A percentile compares a stretch with the other conserved stretches of the same genome.
Conservation (phyloP, 2,888 invertebrate species). For the Drosophila barbarae region DNA sequence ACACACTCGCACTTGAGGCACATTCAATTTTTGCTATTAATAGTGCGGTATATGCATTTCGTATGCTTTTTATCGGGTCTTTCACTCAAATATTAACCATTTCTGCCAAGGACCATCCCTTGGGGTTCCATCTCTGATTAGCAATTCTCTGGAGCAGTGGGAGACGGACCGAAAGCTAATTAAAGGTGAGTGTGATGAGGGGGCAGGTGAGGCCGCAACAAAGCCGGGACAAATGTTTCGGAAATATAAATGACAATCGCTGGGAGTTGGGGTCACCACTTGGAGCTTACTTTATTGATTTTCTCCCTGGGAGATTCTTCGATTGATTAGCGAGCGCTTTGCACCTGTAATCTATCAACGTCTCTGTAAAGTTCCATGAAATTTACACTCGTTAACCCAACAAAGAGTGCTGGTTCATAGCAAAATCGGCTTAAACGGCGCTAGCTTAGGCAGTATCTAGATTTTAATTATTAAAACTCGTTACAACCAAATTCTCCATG, state of each 20-base stretch:
- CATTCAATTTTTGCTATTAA: slow-evolving; percentile 70
- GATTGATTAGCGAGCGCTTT: slow-evolving; percentile 4
- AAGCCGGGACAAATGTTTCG: slow-evolving; percentile 44
- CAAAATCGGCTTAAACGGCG: slow-evolving; percentile 49
- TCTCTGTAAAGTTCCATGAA: slow-evolving; percentile 38
- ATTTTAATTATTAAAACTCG: slow-evolving; percentile 65
- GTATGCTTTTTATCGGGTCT: slow-evolving; percentile 52
- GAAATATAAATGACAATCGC: slow-evolving; percentile 33
- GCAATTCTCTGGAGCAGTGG: slow-evolving; percentile 8
- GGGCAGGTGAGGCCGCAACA: slow-evolving; percentile 43
- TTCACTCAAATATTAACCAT: slow-evolving; percentile 51
- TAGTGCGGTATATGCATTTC: slow-evolving; percentile 57
- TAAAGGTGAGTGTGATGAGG: slow-evolving; percentile 37
- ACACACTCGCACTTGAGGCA: slow-evolving; percentile 28
- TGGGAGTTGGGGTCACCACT: slow-evolving; percentile 1
- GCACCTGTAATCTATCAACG: slow-evolving; percentile 47
- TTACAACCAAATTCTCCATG: slow-evolving; percentile 44
- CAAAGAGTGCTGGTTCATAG: slow-evolving; percentile 20
- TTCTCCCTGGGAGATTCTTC: slow-evolving; percentile 15
- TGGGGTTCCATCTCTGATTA: slow-evolving; percentile 10
- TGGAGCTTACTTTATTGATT: slow-evolving; percentile 17
- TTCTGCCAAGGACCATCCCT: slow-evolving; percentile 16
- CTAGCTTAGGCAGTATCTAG: slow-evolving; percentile 20
- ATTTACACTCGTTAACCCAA: slow-evolving; percentile 41
- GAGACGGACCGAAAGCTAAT: slow-evolving; percentile 36